Conservation (phyloP, 2,113 vertebrate species). For the Salvelinus sp. region DNA sequence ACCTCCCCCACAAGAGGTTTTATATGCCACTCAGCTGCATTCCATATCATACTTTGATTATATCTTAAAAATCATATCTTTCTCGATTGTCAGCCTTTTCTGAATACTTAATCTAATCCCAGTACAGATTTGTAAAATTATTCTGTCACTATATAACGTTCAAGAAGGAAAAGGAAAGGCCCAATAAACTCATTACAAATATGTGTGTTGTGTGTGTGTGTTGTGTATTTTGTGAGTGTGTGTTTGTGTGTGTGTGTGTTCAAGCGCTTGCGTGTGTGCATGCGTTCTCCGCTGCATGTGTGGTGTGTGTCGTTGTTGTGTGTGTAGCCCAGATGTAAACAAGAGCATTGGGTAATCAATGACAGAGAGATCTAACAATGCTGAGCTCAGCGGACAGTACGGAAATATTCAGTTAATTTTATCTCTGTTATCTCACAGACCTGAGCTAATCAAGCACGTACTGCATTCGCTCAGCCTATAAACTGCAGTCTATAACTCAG, state of each 20-base stretch:
- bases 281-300: not conserved
- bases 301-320: not conserved
- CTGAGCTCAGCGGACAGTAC: not conserved
- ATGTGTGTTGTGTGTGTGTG: not conserved
- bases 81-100: too few species aligned
- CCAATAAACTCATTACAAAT: not conserved
- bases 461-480: not conserved
- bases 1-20: too few species aligned
- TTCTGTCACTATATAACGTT: too few species aligned
- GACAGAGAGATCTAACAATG: not conserved
- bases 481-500: not conserved
- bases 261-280: not conserved
- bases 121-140: too few species aligned
- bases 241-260: not conserved
- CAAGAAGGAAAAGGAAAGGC: not conserved
- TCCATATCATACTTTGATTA: too few species aligned
- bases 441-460: not conserved
- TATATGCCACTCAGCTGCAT: too few species aligned
- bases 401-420: not conserved
- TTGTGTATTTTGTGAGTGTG: not conserved
- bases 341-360: not conserved
- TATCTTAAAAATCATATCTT: too few species aligned
- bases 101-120: too few species aligned
- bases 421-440: not conserved
- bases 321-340: not conserved